Evolutionary conservation across 1,140 invertebrate species (phyloP).

Genomic region (Atta cephalotes): DNA sequence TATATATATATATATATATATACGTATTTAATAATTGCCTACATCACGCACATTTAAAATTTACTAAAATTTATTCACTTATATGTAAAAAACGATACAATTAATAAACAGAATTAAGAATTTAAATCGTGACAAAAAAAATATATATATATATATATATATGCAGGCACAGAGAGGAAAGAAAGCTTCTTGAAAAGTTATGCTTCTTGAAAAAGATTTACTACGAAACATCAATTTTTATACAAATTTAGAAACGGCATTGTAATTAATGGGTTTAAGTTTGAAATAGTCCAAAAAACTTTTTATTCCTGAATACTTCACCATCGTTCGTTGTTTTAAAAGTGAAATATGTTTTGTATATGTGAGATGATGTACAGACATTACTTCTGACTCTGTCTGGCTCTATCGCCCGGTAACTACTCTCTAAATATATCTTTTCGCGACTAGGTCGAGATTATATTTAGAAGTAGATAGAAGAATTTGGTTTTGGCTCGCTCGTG

Average conservation of each 20-base stretch:
- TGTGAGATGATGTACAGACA: constrained; percentile 60
- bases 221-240: neutral
- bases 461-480: neutral
- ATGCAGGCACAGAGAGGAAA: neutral
- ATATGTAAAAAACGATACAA: neutral
- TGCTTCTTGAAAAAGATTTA: neutral
- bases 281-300: constrained; percentile 41
- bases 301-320: constrained; percentile 72
- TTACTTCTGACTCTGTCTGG: constrained; percentile 21
- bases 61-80: neutral
- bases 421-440: constrained; percentile 8
- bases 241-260: constrained; percentile 9
- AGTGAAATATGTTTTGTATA: constrained; percentile 16
- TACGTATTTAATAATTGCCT: neutral
- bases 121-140: neutral
- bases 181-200: neutral
- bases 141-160: neutral
- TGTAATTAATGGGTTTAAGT: constrained; percentile 36
- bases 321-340: neutral
- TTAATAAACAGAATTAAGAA: neutral
- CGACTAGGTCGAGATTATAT: constrained; percentile 36
- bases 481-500: constrained; percentile 13
- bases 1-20: too few species aligned
- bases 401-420: too few species aligned
- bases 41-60: neutral